Evolutionary conservation across 1,140 invertebrate species (phyloP).

Genomic region (Paraescarpia echinospica): DNA sequence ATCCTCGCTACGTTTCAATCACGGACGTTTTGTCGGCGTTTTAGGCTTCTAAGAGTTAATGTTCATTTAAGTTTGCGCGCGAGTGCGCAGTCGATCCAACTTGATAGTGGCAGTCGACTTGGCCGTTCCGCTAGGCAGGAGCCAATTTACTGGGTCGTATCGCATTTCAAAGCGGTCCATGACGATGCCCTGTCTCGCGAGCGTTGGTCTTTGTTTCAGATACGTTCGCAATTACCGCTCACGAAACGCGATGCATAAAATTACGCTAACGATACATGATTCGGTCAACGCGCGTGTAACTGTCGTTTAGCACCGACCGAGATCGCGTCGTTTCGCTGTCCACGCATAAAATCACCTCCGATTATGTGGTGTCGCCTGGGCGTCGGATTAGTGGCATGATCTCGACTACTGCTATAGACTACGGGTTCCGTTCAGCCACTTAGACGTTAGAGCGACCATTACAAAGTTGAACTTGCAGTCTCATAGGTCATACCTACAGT

Average conservation of each 20-base stretch:
- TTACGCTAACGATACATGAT: not conserved
- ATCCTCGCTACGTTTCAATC: not conserved
- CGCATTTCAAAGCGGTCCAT: not conserved
- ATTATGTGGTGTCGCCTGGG: not conserved
- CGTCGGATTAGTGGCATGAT: not conserved
- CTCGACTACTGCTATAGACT: not conserved
- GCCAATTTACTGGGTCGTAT: not conserved
- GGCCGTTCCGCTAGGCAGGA: not conserved
- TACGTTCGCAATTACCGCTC: constrained; percentile 3
- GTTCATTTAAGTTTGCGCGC: not conserved
- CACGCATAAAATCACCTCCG: not conserved
- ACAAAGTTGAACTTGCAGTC: too few relatives aligned
- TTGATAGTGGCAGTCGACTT: not conserved
- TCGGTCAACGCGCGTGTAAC: not conserved
- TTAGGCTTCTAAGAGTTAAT: not conserved
- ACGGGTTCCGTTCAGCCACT: not conserved
- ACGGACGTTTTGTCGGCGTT: not conserved
- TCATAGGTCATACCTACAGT: too few relatives aligned
- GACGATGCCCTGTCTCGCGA: not conserved
- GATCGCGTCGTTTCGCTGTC: not conserved
- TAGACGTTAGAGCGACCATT: too few relatives aligned
- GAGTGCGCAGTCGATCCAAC: not conserved
- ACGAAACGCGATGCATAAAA: constrained; percentile 1
- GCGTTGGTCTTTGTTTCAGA: not conserved
- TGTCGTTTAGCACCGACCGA: not conserved